phyloP scores from a whole-genome alignment of 2,113 vertebrate species.

The Dunckerocampus dactyliophorus region DNA sequence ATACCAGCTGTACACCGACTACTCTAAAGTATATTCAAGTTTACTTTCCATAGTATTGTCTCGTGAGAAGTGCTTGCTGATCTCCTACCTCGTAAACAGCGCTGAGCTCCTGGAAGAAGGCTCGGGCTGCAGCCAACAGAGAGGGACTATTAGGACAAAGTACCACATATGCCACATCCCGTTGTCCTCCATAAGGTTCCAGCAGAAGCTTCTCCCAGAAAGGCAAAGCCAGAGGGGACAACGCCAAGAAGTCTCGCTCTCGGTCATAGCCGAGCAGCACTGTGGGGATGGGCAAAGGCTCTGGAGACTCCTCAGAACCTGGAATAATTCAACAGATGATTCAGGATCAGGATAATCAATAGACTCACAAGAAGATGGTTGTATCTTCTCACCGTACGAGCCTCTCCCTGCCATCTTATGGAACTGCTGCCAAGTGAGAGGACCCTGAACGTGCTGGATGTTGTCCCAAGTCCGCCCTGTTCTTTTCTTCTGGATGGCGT shows the following conservation, averaged over 20 bases:
- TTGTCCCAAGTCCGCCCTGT: constrained; percentile 97
- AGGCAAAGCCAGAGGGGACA: constrained; percentile 91
- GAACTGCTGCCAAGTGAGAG: constrained; percentile 98
- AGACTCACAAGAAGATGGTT: neutral
- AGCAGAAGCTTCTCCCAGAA: constrained; percentile 97
- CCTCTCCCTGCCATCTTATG: constrained; percentile 98
- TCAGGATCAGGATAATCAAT: neutral
- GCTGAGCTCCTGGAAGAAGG: constrained; percentile 96
- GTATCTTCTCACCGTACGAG: constrained; percentile 81
- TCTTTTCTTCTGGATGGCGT: constrained; percentile 96
- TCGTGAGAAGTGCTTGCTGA: neutral
- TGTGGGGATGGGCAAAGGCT: constrained; percentile 90
- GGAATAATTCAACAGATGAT: neutral
- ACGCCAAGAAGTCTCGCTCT: constrained; percentile 92
- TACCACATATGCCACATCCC: constrained; percentile 92
- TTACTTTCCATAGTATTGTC: neutral
- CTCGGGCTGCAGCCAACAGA: constrained; percentile 85
- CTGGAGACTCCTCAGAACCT: constrained; percentile 96
- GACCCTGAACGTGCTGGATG: constrained; percentile 96
- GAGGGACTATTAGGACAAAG: constrained; percentile 92
- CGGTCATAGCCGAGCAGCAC: constrained; percentile 95
- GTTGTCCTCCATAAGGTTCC: constrained; percentile 91
- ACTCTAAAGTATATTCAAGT: too few relatives aligned
- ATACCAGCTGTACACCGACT: too few relatives aligned
- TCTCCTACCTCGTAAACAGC: constrained; percentile 90